phyloP scores from a whole-genome alignment of 2,113 vertebrate species.

The Hemiprocne comata region DNA sequence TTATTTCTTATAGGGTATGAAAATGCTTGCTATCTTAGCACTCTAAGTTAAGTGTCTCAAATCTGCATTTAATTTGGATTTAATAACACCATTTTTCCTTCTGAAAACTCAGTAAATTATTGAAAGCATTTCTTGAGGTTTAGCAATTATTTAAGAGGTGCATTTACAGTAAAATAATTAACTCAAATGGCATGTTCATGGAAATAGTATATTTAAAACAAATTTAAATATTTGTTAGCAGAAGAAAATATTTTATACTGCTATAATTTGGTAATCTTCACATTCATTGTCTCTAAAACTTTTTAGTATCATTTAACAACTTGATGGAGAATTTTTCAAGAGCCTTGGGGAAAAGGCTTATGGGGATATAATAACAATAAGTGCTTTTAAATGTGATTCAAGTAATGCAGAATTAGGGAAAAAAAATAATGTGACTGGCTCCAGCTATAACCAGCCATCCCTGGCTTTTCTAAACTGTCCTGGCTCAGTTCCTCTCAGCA shows the following conservation, averaged over 20 bases:
- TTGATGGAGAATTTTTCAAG: background rate
- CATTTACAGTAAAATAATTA: conserved; percentile 79
- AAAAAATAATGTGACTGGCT: background rate
- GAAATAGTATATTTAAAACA: conserved; percentile 71
- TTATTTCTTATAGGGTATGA: conserved; percentile 30
- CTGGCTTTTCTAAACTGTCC: background rate
- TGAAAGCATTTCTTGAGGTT: conserved; percentile 79
- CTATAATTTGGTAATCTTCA: conserved; percentile 24
- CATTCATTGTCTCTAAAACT: conserved; percentile 37
- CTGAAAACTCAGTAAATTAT: conserved; percentile 79
- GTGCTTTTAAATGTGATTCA: background rate
- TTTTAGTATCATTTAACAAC: conserved; percentile 14
- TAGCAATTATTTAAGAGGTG: conserved; percentile 82
- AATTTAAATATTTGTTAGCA: conserved; percentile 69
- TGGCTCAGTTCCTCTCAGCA: background rate
- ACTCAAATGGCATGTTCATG: conserved; percentile 65
- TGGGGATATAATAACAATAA: background rate
- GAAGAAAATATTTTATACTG: conserved; percentile 66
- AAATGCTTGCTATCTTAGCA: conserved; percentile 55
- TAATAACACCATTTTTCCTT: conserved; percentile 78
- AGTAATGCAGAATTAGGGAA: background rate
- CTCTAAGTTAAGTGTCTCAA: conserved; percentile 73
- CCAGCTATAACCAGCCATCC: background rate
- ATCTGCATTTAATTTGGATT: conserved; percentile 81
- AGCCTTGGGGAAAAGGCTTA: background rate